A percentile compares a stretch with the other conserved stretches of the same genome.
phyloP scores from a whole-genome alignment of 2,797 vertebrate genomes.

The Sebastes trivittatus region DNA sequence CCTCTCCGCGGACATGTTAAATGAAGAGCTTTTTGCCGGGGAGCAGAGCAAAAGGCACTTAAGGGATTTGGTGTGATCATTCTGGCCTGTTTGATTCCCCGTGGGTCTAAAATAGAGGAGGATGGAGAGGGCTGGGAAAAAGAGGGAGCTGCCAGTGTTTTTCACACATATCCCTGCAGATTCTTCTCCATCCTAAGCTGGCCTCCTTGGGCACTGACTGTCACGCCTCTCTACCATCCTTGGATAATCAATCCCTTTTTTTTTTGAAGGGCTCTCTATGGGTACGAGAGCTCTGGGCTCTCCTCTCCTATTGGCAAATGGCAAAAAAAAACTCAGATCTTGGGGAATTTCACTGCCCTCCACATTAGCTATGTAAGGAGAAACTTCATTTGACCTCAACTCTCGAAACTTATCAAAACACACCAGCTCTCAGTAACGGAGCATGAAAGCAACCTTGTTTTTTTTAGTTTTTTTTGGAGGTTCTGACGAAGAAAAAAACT shows the following conservation, averaged over 20 bases:
- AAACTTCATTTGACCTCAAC: conserved; percentile 71
- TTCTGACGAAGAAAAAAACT: conserved; percentile 6
- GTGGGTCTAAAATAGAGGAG: conserved; percentile 59
- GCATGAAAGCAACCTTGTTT: conserved; percentile 15
- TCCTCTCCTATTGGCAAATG: conserved; percentile 65
- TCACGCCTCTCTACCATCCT: conserved; percentile 75
- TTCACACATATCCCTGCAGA: conserved; percentile 71
- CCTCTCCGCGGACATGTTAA: conserved; percentile 41
- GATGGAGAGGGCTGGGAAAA: conserved; percentile 47
- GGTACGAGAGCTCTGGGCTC: conserved; percentile 58
- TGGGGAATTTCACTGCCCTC: conserved; percentile 72
- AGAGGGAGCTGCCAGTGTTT: conserved; percentile 52
- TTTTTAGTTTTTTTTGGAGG: neutral
- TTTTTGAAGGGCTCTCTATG: conserved; percentile 76
- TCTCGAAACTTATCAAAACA: conserved; percentile 47
- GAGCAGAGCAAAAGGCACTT: conserved; percentile 70
- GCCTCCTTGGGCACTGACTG: conserved; percentile 80
- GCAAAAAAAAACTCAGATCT: conserved; percentile 55
- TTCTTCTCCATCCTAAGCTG: conserved; percentile 74
- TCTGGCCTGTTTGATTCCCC: conserved; percentile 75
- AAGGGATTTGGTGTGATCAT: conserved; percentile 77
- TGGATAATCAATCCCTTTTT: conserved; percentile 83
- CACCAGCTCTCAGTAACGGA: neutral
- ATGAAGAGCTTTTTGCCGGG: conserved; percentile 50
- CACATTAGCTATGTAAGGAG: conserved; percentile 66